phyloP scores from a whole-genome alignment of 2,113 vertebrate genomes.

The Tragelaphus strepsiceros region DNA sequence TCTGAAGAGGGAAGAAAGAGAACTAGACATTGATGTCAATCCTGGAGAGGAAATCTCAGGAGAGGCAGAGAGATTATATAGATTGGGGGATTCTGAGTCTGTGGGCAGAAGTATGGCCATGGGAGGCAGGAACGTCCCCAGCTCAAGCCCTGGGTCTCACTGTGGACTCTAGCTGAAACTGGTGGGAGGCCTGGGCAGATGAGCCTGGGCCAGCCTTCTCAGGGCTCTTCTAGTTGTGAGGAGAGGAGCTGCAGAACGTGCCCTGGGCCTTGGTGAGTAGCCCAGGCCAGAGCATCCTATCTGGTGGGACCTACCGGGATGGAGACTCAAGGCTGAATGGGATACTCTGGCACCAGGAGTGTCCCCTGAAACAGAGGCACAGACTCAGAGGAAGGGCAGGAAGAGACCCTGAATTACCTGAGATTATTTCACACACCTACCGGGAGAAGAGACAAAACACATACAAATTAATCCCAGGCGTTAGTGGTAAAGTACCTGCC shows the following conservation, averaged over 20 bases:
- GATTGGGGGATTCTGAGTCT: background rate
- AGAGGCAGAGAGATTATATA: background rate
- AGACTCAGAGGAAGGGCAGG: background rate
- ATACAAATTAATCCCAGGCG: background rate
- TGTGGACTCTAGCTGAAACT: background rate
- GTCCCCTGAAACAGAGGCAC: background rate
- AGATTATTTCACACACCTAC: background rate
- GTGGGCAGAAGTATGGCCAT: background rate
- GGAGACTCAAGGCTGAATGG: background rate
- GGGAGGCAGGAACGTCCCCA: background rate
- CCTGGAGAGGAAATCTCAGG: background rate
- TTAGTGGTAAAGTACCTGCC: background rate
- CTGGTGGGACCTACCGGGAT: fast-evolving
- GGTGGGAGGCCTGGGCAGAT: background rate
- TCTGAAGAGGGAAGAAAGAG: background rate
- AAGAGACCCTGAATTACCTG: background rate
- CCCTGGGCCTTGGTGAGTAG: background rate
- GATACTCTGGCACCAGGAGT: background rate
- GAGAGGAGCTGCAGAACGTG: background rate
- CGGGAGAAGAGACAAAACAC: background rate
- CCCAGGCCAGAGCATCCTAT: background rate
- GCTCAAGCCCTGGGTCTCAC: background rate
- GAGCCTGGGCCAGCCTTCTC: background rate
- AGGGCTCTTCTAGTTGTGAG: background rate
- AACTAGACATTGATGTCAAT: background rate